A percentile compares a stretch with the other conserved stretches of the same genome.
These are phyloP conservation scores for Aix galericulata DNA, from an alignment of 2,113 vertebrate species.

Conservation along the genomic window DNA sequence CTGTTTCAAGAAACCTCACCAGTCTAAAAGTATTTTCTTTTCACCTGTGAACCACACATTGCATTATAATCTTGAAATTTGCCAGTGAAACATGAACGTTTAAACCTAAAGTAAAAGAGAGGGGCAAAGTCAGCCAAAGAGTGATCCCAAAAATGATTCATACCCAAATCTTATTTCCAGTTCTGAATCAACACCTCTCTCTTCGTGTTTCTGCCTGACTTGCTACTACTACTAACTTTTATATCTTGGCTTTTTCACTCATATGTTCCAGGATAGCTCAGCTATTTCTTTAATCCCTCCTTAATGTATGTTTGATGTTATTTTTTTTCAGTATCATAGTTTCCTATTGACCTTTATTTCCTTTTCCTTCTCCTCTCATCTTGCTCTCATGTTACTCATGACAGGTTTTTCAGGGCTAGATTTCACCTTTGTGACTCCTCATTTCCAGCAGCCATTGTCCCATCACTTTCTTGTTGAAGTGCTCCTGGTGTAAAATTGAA, in stretches of 20 bases:
- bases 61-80: constrained; percentile 8
- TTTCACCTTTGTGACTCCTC: not conserved
- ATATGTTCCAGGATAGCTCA: accelerated
- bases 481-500: not conserved
- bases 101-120: not conserved
- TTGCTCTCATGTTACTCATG: not conserved
- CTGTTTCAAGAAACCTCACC: constrained; percentile 33
- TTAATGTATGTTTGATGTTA: not conserved
- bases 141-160: not conserved
- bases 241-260: not conserved
- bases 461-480: not conserved
- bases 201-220: not conserved
- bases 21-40: not conserved
- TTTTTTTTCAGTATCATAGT: not conserved
- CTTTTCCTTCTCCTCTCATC: not conserved
- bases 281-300: not conserved
- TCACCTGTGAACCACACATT: not conserved
- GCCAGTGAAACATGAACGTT: not conserved
- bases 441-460: not conserved
- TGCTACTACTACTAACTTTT: not conserved
- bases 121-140: not conserved
- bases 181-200: not conserved
- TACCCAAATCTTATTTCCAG: not conserved
- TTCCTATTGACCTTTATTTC: not conserved
- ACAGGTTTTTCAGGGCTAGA: not conserved